Evolutionary conservation across 2,797 vertebrate species (phyloP).

Genomic region (Sorex maritimensis): DNA sequence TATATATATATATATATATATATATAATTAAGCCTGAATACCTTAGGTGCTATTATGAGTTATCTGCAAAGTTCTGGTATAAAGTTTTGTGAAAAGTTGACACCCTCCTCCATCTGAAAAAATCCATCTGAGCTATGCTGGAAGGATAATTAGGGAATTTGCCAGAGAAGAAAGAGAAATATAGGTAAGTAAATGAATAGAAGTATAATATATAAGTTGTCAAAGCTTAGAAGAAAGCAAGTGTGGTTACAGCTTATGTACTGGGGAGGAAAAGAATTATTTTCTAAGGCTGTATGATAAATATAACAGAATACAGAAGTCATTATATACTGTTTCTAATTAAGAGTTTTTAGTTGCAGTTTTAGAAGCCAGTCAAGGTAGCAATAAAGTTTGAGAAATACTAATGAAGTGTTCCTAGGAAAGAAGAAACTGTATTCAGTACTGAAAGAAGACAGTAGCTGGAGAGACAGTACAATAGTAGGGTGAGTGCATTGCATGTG

Average conservation of each 20-base stretch:
- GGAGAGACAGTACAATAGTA: too few relatives aligned
- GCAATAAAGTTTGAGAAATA: constrained; percentile 12
- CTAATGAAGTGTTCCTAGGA: background rate
- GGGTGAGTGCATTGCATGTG: background rate
- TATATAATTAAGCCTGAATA: constrained; percentile 73
- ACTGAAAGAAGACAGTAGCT: too few relatives aligned
- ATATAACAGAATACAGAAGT: background rate
- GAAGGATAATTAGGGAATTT: background rate
- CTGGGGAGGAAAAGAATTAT: background rate
- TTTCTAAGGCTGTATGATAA: background rate
- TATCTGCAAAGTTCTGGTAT: background rate
- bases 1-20: constrained; percentile 66
- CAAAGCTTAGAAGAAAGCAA: background rate
- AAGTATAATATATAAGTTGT: background rate
- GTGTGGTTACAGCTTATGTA: background rate
- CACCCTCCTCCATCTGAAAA: background rate
- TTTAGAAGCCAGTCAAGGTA: background rate
- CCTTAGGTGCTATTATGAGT: constrained; percentile 19
- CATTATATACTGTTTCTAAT: background rate
- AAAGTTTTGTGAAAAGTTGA: constrained; percentile 46
- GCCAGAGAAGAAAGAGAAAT: background rate
- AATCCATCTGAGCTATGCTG: constrained; percentile 37
- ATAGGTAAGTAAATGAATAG: background rate
- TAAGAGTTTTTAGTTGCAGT: background rate
- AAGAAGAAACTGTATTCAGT: background rate